Evolutionary conservation across 1,140 invertebrate genomes (phyloP), one percentile per base, ranked within the genome.

Genomic region (Notospermus geniculatus): DNA sequence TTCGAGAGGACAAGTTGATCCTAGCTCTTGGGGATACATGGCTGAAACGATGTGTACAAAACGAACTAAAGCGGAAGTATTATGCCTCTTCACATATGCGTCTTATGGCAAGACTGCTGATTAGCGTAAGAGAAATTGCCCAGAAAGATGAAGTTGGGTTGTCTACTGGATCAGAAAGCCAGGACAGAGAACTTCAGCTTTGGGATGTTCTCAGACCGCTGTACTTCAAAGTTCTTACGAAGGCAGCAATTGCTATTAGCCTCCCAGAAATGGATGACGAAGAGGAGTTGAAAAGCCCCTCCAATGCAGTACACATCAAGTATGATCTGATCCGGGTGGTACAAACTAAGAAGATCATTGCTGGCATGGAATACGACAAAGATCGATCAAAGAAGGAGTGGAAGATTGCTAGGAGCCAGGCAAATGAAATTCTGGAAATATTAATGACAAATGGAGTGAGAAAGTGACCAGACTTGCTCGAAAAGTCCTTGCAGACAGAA

Each of bases 251-350:
- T 17, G 19, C 32, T 15, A 64, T 55, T 36, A 54, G 29, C 15
- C 46, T 57, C 15, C 60, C 32, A 58, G 19, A 50, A 19, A 41
- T 43, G 15, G 56, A 60, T 54, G 67, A 65, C 60, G 63, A 62
- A 30, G 67, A 68, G 15, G 63, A 68, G 11, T 43, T 68, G n/a
- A 55, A 57, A 39, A 52, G 57, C 11, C 67, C 67, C n/a, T 62
- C 56, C 32, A 68, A 65, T 53, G 57, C 39, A 30, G 36, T 68
- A 1, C 65, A 69, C 23, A 23, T 69, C 19, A 59, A 62, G 19
- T 64, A 63, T 56, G 67, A 69, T 54, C 50, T 69, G 0, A 50
- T 36, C 52, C 29, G 61, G 36, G 23, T 66, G 45, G 45, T 59
- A n/a, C 50, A 41, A 13, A 52, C 62, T 27, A 66, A 64, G 45